Evolutionary conservation across 2,797 vertebrate genomes (phyloP).

Genomic region (Pantherophis alleghaniensis): DNA sequence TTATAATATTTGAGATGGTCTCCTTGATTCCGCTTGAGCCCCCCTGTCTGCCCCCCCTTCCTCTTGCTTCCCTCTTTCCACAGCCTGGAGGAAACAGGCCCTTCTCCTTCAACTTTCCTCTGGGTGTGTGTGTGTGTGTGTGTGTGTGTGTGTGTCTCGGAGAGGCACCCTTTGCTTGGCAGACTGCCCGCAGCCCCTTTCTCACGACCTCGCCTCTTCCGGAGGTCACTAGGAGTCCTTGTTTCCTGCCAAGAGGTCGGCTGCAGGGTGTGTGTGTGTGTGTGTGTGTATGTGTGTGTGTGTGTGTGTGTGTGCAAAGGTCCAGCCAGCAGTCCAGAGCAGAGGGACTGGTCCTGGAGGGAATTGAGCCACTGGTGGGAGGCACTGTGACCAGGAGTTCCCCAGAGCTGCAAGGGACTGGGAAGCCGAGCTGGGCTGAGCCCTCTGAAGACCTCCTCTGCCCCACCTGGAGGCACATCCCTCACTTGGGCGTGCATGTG

Average conservation of each 20-base stretch:
- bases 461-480: neutral
- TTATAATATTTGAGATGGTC: neutral
- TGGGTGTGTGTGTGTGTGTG: no score
- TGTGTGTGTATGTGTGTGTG: conserved; percentile 30
- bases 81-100: neutral
- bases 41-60: neutral
- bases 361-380: neutral
- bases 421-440: neutral
- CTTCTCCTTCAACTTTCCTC: neutral
- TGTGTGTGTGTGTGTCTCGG: neutral
- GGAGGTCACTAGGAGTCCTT: conserved; percentile 98
- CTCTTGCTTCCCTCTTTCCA: neutral
- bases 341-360: conserved; percentile 74
- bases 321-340: conserved; percentile 77
- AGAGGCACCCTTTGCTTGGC: conserved; percentile 68
- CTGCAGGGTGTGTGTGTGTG: conserved; percentile 59
- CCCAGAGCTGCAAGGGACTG: neutral
- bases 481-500: neutral
- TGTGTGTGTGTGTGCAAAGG: conserved; percentile 45
- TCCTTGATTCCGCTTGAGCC: neutral
- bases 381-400: neutral
- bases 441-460: neutral
- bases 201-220: conserved; percentile 98
- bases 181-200: conserved; percentile 89
- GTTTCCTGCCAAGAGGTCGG: conserved; percentile 97